Conservation (phyloP, 2,113 vertebrate genomes). For the Takifugu bimaculatus region DNA sequence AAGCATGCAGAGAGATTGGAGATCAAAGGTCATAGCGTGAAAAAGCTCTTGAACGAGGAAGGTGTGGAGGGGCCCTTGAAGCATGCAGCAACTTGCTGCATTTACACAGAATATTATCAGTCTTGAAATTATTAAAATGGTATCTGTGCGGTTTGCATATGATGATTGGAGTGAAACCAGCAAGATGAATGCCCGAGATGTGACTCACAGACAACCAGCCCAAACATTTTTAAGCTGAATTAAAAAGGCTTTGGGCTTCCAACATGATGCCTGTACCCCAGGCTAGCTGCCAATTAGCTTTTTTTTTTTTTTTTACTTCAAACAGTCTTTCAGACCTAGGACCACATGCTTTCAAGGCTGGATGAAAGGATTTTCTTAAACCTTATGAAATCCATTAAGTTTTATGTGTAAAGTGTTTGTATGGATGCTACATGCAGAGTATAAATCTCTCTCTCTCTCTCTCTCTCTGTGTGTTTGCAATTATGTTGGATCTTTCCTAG, state of each 20-base stretch:
- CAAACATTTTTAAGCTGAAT: constrained; percentile 33
- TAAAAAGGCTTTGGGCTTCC: constrained; percentile 10
- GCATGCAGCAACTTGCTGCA: constrained; percentile 12
- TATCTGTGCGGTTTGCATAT: constrained; percentile 28
- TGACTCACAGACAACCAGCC: constrained; percentile 31
- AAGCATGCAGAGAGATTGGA: constrained; percentile 22
- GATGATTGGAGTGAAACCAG: constrained; percentile 30
- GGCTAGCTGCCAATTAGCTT: constrained; percentile 46
- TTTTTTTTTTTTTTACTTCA: constrained; percentile 42
- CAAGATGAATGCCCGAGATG: constrained; percentile 18
- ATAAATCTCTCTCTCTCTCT: constrained; percentile 1
- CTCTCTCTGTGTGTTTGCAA: constrained; percentile 8
- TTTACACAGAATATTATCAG: constrained; percentile 19
- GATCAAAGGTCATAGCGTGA: constrained; percentile 1
- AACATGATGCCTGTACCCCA: constrained; percentile 22
- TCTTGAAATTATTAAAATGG: constrained; percentile 45
- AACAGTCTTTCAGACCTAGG: constrained; percentile 33
- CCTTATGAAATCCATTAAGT: constrained; percentile 38
- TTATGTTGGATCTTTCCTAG: constrained; percentile 14
- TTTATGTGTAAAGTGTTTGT: constrained; percentile 15
- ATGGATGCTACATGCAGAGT: constrained; percentile 7
- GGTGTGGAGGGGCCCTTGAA: constrained; percentile 11
- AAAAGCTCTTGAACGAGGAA: constrained; percentile 15
- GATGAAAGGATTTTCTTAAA: constrained; percentile 42
- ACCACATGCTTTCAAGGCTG: constrained; percentile 32